Base-by-base conservation (phyloP, 2,797 vertebrate genomes). In the Oryzias dopingdopingensis region DNA sequence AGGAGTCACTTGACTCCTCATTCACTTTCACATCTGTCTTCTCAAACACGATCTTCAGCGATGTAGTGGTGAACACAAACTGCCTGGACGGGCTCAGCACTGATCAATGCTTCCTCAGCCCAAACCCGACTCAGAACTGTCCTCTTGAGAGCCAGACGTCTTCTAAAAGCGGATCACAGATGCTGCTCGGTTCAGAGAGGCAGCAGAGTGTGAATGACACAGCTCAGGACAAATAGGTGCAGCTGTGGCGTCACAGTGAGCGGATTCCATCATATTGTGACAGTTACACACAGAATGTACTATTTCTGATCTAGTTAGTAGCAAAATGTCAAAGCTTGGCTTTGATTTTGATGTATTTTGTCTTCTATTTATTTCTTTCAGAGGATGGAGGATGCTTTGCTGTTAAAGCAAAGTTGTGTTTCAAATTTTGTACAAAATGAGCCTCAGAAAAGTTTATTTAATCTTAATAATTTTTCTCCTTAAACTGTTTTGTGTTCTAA, bases 91-190 rank as follows among this genome's bases (percentile, higher is more conserved):
- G 29, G 4, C 56, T 59, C 1, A 59, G 83, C 8, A 70, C 72
- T 59, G 74, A 85, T 59, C 89, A 90, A 70, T 86, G 90, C 0
- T 86, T 91, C 77, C 66, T 93, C 50, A 89, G 88, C 65, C 83
- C 92, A 48, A 92, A 93, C 82, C 90, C 89, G 1, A 91, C 88
- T 51, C 92, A 91, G 66, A 93, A 90, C 67, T 90, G 87, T 52
- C 73, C 89, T 18, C 85, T 77, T 41, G 72, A 73, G 56, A 59
- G 53, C 23, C 68, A 52, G 14, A 59, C 67, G 42, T 43, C 68
- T 4, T 1, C 52, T 53, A 61, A 55, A 8, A 37, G 59, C 37
- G 22, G 52, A 6, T 44, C 72, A 3, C 77, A 69, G 42, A 59
- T 74, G 0, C 24, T 49, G 41, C 42, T 72, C 55, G 18, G 4